These are phyloP conservation scores for Rhysida immarginata DNA, from an alignment of 1,140 invertebrate species.

Conservation along the genomic window DNA sequence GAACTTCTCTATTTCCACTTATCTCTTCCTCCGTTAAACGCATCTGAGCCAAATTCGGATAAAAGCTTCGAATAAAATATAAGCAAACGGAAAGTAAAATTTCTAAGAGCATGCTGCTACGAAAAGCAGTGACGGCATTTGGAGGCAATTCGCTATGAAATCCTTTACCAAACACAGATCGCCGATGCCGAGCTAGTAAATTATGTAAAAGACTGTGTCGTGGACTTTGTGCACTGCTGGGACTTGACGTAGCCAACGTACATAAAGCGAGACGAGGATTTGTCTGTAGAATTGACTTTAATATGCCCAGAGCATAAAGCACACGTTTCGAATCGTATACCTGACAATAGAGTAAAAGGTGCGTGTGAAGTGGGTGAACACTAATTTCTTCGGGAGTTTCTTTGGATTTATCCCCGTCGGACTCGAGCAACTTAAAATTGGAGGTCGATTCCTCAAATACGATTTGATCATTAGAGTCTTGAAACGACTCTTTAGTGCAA, in stretches of 20 bases:
- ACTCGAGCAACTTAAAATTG: not conserved
- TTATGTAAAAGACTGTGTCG: conserved; percentile 38
- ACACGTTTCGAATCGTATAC: conserved; percentile 61
- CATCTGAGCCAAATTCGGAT: conserved; percentile 49
- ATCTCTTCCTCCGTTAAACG: conserved; percentile 54
- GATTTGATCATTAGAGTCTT: not conserved
- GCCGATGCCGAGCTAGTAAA: conserved; percentile 56
- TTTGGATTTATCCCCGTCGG: too few species aligned
- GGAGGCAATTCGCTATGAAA: conserved; percentile 49
- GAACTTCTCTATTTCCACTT: conserved; percentile 52
- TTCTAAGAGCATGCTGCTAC: conserved; percentile 71
- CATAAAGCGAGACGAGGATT: conserved; percentile 58
- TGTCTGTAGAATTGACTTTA: conserved; percentile 53
- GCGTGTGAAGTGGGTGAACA: conserved; percentile 62
- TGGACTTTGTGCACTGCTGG: conserved; percentile 34
- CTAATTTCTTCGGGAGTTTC: conserved; percentile 2
- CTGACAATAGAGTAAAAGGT: conserved; percentile 64
- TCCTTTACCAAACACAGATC: conserved; percentile 61
- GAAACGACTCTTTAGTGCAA: not conserved
- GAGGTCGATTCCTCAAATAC: not conserved
- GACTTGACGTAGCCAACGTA: conserved; percentile 48
- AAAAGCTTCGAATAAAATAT: conserved; percentile 66
- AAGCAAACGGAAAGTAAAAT: conserved; percentile 59
- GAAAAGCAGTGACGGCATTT: conserved; percentile 33
- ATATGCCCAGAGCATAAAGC: conserved; percentile 57